Percentiles rank a stretch among this genome's conserved stretches.
Conservation (phyloP, 2,888 invertebrate genomes). For the Lasioglossum figueresi region DNA sequence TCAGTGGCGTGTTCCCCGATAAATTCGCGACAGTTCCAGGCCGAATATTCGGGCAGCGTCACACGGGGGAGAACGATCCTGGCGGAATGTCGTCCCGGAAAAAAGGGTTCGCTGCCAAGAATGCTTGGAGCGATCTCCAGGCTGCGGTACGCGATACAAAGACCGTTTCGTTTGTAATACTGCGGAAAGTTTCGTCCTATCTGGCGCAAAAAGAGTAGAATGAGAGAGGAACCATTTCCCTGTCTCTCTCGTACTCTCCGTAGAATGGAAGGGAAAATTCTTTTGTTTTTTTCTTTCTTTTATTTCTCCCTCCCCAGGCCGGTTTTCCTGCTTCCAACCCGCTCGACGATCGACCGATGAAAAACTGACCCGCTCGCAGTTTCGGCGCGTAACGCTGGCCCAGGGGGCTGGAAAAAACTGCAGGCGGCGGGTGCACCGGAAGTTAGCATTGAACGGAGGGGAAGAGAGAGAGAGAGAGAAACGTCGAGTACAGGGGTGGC, state of each 20-base stretch:
- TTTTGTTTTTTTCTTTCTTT: constrained; percentile 13
- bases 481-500: neutral
- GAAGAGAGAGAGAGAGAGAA: neutral
- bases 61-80: constrained; percentile 37
- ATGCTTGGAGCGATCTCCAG: constrained; percentile 59
- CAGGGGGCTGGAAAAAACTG: constrained; percentile 42
- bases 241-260: neutral
- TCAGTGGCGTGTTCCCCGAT: neutral
- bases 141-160: constrained; percentile 58
- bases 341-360: constrained; percentile 46
- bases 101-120: constrained; percentile 59
- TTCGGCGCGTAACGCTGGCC: constrained; percentile 47
- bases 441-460: constrained; percentile 15
- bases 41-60: constrained; percentile 29
- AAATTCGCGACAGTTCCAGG: constrained; percentile 31
- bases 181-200: constrained; percentile 58
- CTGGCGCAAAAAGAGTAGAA: constrained; percentile 29
- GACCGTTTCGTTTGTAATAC: constrained; percentile 57
- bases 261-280: constrained; percentile 31
- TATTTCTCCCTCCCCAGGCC: neutral
- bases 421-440: constrained; percentile 37
- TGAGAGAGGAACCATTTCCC: neutral
- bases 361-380: constrained; percentile 66
- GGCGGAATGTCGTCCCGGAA: constrained; percentile 40
- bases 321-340: neutral